phyloP scores from a whole-genome alignment of 2,113 vertebrate species.

The Hemichromis elongatus region DNA sequence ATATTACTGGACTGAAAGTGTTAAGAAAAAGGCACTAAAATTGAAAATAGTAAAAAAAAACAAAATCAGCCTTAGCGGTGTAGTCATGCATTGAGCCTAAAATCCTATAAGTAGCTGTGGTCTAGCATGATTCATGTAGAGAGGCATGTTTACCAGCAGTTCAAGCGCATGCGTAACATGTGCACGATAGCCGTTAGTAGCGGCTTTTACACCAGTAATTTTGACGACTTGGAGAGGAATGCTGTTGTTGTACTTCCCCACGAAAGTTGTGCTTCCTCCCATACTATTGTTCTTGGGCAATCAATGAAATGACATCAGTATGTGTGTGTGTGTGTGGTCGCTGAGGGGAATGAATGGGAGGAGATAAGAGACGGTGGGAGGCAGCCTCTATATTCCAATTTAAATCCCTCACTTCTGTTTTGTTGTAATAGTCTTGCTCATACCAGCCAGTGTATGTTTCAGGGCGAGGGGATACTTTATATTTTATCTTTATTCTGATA shows the following conservation, averaged over 20 bases:
- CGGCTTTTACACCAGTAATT: not conserved
- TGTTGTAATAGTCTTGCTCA: not conserved
- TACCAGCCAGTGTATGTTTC: not conserved
- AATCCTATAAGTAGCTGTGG: not conserved
- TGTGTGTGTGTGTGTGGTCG: slow-evolving; percentile 1
- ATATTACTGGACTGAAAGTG: not conserved
- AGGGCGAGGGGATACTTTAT: too few species aligned
- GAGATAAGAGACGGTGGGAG: slow-evolving; percentile 1
- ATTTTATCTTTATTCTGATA: not conserved
- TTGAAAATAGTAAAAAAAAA: not conserved
- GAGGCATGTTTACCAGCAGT: not conserved
- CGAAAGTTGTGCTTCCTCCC: slow-evolving; percentile 37
- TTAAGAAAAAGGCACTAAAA: not conserved
- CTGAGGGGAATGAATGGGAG: slow-evolving; percentile 8
- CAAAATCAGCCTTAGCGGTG: not conserved
- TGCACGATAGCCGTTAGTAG: not conserved
- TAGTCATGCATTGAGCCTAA: not conserved
- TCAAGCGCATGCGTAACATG: not conserved
- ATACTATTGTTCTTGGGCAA: slow-evolving; percentile 62
- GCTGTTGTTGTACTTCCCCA: slow-evolving; percentile 31
- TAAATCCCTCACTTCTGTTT: not conserved
- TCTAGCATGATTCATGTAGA: not conserved
- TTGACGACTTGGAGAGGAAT: slow-evolving; percentile 31
- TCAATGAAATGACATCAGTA: slow-evolving; percentile 56
- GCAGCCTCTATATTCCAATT: not conserved